phyloP scores from a whole-genome alignment of 1,140 invertebrate genomes.

The Drosophila yakuba region DNA sequence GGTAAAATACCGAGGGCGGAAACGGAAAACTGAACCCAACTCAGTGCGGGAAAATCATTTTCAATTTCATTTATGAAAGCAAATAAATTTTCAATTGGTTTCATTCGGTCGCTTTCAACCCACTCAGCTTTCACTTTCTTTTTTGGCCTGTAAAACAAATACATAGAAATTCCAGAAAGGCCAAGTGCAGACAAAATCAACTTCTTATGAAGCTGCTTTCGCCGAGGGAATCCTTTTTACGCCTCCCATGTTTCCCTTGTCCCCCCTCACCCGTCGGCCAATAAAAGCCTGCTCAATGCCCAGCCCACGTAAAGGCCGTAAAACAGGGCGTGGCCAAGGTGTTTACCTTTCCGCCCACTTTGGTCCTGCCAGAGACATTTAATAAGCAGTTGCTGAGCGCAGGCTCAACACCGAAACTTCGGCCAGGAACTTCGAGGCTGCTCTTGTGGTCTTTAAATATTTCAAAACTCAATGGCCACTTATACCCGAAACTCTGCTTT shows the following conservation, averaged over 20 bases:
- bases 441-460: conserved; percentile 46
- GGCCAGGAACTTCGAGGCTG: conserved; percentile 24
- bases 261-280: background rate
- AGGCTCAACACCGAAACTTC: conserved; percentile 21
- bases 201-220: conserved; percentile 39
- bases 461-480: conserved; percentile 35
- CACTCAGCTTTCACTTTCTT: conserved; percentile 29
- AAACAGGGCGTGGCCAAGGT: conserved; percentile 41
- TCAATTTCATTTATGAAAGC: conserved; percentile 73
- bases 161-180: conserved; percentile 45
- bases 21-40: conserved; percentile 26
- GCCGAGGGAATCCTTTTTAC: conserved; percentile 45
- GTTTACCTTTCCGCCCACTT: conserved; percentile 27
- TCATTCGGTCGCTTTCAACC: conserved; percentile 33
- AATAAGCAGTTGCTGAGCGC: conserved; percentile 45
- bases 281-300: conserved; percentile 53
- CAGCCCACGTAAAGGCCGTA: conserved; percentile 41
- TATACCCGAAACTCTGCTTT: conserved; percentile 9
- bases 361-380: conserved; percentile 37
- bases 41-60: conserved; percentile 53
- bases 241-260: background rate
- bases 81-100: conserved; percentile 74
- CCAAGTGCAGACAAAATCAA: conserved; percentile 50
- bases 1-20: conserved; percentile 15
- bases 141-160: conserved; percentile 44